Base-by-base conservation (phyloP, 2,888 invertebrate genomes). In the Drosophila macrospina region DNA sequence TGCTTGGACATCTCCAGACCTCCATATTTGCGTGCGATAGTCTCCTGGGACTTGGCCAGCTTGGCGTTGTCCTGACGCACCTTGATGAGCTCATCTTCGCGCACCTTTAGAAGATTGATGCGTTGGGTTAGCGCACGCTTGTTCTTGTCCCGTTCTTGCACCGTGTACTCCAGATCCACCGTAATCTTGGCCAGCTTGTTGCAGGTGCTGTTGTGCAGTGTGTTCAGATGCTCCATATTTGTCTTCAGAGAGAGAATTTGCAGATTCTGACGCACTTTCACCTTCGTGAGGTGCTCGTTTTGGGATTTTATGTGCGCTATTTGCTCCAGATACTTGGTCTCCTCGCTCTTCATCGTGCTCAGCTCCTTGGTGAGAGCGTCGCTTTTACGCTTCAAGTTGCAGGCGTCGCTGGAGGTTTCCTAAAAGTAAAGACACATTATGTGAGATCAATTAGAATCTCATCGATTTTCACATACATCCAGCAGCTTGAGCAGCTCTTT, bases 341-440 rank as follows among this genome's bases (percentile, higher is more conserved):
- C 89, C 8, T 92, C 92, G 4, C 74, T 72, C 56, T 89, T 91
- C 50, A 90, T 72, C 13, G 76, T 77, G 2, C 69, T 61, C 11
- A 92, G 63, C 15, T 91, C 91, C 48, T 89, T 91, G 54, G 84
- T 76, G 4, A 91, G 59, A 0, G 70, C 50, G 54, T 92, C 92
- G 11, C 90, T 72, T 7, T 87, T 87, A n/a, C 91, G 90, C 39
- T 91, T 92, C 34, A 88, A 83, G 55, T 90, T 90, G 45, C 89
- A 90, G 0, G 91, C 88, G 64, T 92, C 92, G 24, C 83, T 88
- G 1, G 92, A 91, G 6, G 91, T 91, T 82, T 92, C 91, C 92
- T 92, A 10, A 5, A 15, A 4, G 4, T 0, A 2, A 41, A 26
- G 4, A 1, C 6, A 30, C 2, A 5, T 5, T 2, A n/a, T 4